These are phyloP conservation scores for Sebastes vulpes DNA, from an alignment of 2,797 vertebrate species.

Conservation along the genomic window DNA sequence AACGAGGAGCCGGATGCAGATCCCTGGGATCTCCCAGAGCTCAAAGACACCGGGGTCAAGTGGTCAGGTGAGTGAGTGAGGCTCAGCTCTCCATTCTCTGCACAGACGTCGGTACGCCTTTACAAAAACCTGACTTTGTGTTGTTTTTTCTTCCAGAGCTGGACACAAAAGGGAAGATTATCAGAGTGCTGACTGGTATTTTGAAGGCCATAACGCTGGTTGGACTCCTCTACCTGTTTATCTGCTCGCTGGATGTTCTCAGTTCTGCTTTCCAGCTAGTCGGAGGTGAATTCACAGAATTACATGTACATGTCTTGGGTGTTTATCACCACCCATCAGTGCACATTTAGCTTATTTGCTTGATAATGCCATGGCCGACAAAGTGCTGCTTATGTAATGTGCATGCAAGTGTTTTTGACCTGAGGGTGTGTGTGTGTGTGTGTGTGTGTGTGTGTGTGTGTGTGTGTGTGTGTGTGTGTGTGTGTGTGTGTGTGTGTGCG, in stretches of 20 bases:
- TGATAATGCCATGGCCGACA: neutral
- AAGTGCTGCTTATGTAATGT: conserved; percentile 16
- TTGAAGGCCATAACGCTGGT: conserved; percentile 87
- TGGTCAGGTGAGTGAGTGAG: conserved; percentile 91
- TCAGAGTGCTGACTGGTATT: conserved; percentile 83
- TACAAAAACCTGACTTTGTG: neutral
- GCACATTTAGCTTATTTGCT: neutral
- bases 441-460: neutral
- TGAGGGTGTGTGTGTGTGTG: conserved; percentile 13
- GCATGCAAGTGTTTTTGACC: conserved; percentile 20
- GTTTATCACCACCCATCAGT: neutral
- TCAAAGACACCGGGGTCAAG: conserved; percentile 88
- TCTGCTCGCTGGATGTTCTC: conserved; percentile 95
- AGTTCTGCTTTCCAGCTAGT: conserved; percentile 97
- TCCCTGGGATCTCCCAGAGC: conserved; percentile 92
- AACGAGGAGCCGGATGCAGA: conserved; percentile 78
- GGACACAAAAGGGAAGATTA: conserved; percentile 88
- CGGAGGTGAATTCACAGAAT: conserved; percentile 87
- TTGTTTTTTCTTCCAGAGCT: conserved; percentile 84
- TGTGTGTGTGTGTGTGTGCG: neutral
- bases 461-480: conserved; percentile 10
- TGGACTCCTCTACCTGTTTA: conserved; percentile 94
- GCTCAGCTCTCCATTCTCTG: neutral
- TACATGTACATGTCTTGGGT: neutral
- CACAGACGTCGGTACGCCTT: neutral